A percentile compares a stretch with the other conserved stretches of the same genome.
Conservation (phyloP, 2,113 vertebrate species). For the Festucalex cinctus region DNA sequence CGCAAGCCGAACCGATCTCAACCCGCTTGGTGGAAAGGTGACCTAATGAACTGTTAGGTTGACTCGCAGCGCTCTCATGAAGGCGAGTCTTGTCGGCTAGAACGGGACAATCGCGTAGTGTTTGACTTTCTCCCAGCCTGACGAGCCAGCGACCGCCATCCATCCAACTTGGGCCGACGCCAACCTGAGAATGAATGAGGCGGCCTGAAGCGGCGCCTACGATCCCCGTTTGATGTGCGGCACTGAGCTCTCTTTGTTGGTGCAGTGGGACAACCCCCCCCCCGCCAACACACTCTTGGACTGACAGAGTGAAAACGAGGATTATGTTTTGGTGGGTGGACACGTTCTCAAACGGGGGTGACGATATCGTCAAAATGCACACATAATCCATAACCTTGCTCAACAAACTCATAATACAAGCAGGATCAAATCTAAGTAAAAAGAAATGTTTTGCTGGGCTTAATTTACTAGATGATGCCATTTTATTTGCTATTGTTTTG, state of each 20-base stretch:
- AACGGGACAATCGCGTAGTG: constrained; percentile 63
- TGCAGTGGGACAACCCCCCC: constrained; percentile 9
- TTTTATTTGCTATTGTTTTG: too few species aligned
- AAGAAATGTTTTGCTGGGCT: too few species aligned
- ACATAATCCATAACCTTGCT: too few species aligned
- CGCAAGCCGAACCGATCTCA: background rate
- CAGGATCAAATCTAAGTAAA: too few species aligned
- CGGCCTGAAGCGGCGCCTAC: constrained; percentile 54
- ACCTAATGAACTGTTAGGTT: background rate
- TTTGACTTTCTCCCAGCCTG: constrained; percentile 31
- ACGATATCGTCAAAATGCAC: background rate
- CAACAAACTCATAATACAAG: too few species aligned
- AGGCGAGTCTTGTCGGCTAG: constrained; percentile 45
- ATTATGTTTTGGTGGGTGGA: background rate
- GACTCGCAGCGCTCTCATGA: constrained; percentile 37
- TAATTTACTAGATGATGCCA: too few species aligned
- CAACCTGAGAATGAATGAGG: constrained; percentile 63
- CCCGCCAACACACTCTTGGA: background rate
- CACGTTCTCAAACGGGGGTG: background rate
- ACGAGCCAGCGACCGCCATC: constrained; percentile 35
- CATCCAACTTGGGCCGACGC: constrained; percentile 51
- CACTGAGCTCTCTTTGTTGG: constrained; percentile 67
- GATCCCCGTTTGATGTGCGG: constrained; percentile 67
- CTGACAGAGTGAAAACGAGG: background rate
- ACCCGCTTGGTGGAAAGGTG: background rate